phyloP scores from a whole-genome alignment of 2,888 invertebrate species.

The Caenorhabditis sp. region DNA sequence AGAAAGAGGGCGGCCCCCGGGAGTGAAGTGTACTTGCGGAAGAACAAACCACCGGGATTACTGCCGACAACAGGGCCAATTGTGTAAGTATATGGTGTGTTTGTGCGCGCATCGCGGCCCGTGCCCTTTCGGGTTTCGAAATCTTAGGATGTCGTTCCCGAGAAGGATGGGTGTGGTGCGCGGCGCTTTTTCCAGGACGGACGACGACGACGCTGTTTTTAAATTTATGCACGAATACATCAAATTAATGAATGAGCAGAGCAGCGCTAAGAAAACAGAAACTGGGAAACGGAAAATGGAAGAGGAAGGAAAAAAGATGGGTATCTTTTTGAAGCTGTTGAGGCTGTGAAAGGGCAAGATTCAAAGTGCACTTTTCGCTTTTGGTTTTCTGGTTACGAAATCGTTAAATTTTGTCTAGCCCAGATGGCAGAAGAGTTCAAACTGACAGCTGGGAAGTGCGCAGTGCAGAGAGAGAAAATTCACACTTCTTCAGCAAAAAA shows the following conservation, averaged over 20 bases:
- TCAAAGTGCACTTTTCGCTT: constrained; percentile 1
- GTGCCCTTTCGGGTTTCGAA: constrained; percentile 22
- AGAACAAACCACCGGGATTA: constrained; percentile 56
- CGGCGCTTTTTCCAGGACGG: no score
- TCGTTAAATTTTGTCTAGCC: no score
- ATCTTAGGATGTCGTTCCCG: background rate
- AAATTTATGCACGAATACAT: constrained; percentile 63
- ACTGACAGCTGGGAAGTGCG: background rate
- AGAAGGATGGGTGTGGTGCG: constrained; percentile 13
- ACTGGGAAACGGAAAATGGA: no score
- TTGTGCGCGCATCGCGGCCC: constrained; percentile 28
- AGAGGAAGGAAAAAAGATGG: constrained; percentile 46
- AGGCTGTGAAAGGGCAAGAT: constrained; percentile 24
- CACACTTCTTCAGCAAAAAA: no score
- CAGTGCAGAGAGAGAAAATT: no score
- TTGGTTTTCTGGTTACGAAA: no score
- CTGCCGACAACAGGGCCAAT: constrained; percentile 60
- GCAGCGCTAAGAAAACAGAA: no score
- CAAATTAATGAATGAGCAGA: constrained; percentile 62
- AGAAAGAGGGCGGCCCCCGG: constrained; percentile 12
- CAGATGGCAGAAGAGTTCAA: no score
- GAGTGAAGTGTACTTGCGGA: no score
- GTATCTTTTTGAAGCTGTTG: constrained; percentile 55
- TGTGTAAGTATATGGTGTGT: constrained; percentile 52
- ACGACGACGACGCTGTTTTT: no score